Conservation (phyloP, 2,113 vertebrate species). For the Taxidea taxus region DNA sequence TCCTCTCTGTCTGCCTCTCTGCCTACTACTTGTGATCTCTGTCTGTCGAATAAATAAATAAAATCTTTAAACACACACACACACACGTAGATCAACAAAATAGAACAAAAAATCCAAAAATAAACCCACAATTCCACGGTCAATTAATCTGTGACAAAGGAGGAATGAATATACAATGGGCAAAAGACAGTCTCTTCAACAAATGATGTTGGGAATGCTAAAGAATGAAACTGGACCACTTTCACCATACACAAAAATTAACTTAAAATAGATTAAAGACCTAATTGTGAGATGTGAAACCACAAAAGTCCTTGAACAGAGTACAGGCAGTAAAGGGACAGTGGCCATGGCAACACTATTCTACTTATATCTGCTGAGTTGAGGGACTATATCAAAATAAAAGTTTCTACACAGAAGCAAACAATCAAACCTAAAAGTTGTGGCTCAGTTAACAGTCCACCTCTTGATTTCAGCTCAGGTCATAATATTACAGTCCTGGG, state of each 20-base stretch:
- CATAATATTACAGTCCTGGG: background rate
- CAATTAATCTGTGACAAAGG: background rate
- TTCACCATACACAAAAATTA: background rate
- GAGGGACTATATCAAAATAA: background rate
- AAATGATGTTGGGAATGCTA: background rate
- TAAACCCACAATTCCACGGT: background rate
- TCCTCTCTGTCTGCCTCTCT: too few relatives aligned
- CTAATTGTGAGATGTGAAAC: background rate
- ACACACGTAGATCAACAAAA: background rate
- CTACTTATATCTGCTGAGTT: background rate
- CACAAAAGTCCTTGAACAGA: background rate
- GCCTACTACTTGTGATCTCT: too few relatives aligned
- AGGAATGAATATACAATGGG: background rate
- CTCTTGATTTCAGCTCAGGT: background rate
- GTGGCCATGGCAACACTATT: background rate
- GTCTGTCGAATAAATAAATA: too few relatives aligned
- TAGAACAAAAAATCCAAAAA: background rate
- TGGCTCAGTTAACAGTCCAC: background rate
- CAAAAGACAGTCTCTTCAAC: background rate
- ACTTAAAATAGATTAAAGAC: background rate
- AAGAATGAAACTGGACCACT: background rate
- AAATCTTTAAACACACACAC: background rate
- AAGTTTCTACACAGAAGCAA: background rate
- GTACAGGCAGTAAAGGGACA: background rate
- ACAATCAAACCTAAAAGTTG: background rate